Evolutionary conservation across 2,888 invertebrate species (phyloP), one percentile per base, ranked within the genome.

Genomic region (Capitulum mitella): DNA sequence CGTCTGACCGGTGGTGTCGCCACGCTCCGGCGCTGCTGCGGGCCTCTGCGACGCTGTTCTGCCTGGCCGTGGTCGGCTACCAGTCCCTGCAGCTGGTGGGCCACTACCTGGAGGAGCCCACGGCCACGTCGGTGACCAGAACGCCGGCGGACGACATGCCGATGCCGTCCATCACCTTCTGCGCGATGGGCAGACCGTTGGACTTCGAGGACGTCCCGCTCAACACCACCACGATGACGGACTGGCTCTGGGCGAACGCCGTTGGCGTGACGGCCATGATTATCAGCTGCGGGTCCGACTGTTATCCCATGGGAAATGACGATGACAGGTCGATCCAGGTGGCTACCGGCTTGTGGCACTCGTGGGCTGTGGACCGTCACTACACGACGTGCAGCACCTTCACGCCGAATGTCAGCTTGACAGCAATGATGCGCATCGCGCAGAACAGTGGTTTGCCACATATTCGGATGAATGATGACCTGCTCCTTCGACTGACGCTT

Each of bases 311-410:
- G 1, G 26, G 8, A 3, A 22, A 70, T 1, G 8, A 6, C 22
- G 22, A 3, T 26, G 40, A 26, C 26, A 16, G 22, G 26, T 3
- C 37, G 22, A 34, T 29, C 22, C 70, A 37, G 8, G 70, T 40
- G 40, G 22, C 22, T 1, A 16, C 37, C 8, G 37, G 70, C 37
- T 29, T 37, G 37, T 70, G 70, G 70, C 40, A 34, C 70, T 37
- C 70, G 8, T 70, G 70, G 70, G 10, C 37, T 6, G 70, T 70
- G 37, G 70, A 70, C 70, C 16, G 10, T 0, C 26, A 22, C 70
- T 70, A 70, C 70, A 70, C 70, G 22, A 70, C 40, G 26, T 70
- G 70, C 22, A 37, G 40, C 70, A 70, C 70, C 12, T 70, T 70
- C 37, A 70, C 70, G 10, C 70, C 37, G 14, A 70, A 70, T 26